A percentile compares a stretch with the other conserved stretches of the same genome.
These are phyloP conservation scores for Ephydatia muelleri DNA, from an alignment of 37 sponge, comb jelly and placozoan species.

Conservation along the genomic window DNA sequence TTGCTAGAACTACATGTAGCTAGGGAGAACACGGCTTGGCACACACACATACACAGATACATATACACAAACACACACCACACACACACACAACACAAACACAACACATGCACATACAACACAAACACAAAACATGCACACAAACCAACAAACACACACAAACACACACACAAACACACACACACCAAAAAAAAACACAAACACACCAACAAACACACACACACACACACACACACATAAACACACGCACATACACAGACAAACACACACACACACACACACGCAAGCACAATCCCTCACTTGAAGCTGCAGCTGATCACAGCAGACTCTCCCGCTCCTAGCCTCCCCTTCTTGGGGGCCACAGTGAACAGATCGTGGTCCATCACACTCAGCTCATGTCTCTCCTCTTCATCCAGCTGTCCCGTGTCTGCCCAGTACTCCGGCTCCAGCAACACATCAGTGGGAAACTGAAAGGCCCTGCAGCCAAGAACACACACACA, in stretches of 20 bases:
- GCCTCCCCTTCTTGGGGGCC: slow-evolving; percentile 67
- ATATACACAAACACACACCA: background rate
- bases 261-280: too few relatives aligned
- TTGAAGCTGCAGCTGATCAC: slow-evolving; percentile 61
- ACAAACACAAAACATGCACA: slow-evolving; percentile 3
- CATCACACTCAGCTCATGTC: slow-evolving; percentile 69
- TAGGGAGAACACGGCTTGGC: too few relatives aligned
- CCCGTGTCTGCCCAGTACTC: slow-evolving; percentile 96
- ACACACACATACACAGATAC: background rate
- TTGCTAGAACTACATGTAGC: too few relatives aligned
- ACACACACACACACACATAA: slow-evolving; percentile 20
- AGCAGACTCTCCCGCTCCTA: slow-evolving; percentile 68
- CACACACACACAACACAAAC: slow-evolving; percentile 13
- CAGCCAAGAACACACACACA: background rate
- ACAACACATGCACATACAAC: background rate
- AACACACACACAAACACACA: slow-evolving; percentile 21
- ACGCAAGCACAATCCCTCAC: slow-evolving; percentile 19
- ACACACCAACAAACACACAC: background rate
- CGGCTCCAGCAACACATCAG: slow-evolving; percentile 92
- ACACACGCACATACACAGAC: background rate
- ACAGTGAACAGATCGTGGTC: slow-evolving; percentile 80
- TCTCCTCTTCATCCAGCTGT: slow-evolving; percentile 70
- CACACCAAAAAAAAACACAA: too few relatives aligned
- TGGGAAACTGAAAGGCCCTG: slow-evolving; percentile 92
- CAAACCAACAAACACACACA: slow-evolving; percentile 12